A percentile compares a stretch with the other conserved stretches of the same genome.
Conservation (phyloP, 2,113 vertebrate species). For the Nettapus auritus region DNA sequence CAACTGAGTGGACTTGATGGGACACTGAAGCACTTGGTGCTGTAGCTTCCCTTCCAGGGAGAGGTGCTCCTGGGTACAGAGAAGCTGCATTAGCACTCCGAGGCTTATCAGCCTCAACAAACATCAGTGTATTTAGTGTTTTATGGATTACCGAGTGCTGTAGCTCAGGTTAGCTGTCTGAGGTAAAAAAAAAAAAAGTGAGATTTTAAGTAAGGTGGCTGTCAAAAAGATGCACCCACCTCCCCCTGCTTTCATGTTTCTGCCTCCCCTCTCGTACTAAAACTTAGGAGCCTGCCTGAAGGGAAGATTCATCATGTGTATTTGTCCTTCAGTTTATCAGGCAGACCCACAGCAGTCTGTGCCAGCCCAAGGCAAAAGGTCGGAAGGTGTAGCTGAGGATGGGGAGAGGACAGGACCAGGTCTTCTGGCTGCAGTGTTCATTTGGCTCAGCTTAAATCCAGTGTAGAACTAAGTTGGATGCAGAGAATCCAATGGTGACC, state of each 20-base stretch:
- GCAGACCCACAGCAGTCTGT: not conserved
- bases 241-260: not conserved
- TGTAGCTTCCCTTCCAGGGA: not conserved
- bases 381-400: not conserved
- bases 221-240: not conserved
- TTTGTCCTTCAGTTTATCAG: not conserved
- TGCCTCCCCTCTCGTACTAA: not conserved
- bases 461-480: rapidly evolving
- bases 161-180: not conserved
- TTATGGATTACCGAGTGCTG: not conserved
- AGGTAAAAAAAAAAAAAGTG: not conserved
- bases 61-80: not conserved
- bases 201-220: not conserved
- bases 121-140: not conserved
- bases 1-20: not conserved
- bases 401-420: not conserved
- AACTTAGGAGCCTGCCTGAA: not conserved
- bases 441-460: not conserved
- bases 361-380: rapidly evolving
- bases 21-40: not conserved
- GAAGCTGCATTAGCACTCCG: not conserved
- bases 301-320: not conserved
- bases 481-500: not conserved
- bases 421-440: not conserved
- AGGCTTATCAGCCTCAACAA: not conserved